Base-by-base conservation (phyloP, 2,113 vertebrate species). In the Centrocercus urophasianus region DNA sequence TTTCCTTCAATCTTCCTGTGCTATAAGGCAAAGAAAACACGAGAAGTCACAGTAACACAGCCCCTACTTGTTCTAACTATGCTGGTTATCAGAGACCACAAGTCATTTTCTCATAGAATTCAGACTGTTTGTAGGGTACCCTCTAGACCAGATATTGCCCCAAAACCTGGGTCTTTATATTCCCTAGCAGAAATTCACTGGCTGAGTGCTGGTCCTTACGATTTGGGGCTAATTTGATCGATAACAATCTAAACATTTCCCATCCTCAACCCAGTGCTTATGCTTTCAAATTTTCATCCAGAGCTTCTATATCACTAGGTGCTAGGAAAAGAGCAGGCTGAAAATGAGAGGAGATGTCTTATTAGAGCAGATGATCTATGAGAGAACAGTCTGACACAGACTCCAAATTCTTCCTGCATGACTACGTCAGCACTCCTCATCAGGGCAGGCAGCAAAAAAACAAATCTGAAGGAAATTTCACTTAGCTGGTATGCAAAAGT, bases 341-440 rank as follows among this genome's bases (percentile, higher is more conserved):
- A 60, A 21, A 80, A 83, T 21, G 38, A 88, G 71, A 91, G 86
- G 93, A 95, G 91, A 59, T 91, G 61, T 38, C 85, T 93, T 72
- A 85, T 93, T 89, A 93, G 42, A 85, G 60, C 14, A 88, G 66
- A 45, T 87, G 81, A 85, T 64, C 50, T 27, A 66, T 48, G 43
- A 95, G n/a, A 78, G 45, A 70, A 66, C 1, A 11, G 21, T 28
- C 67, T 81, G 63, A 92, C 89, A 75, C 14, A 24, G 77, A 27
- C n/a, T 77, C 30, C 86, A 86, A 45, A 81, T 89, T 75, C 81
- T 83, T 93, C 73, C 84, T 61, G 27, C 11, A 21, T 73, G 48
- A 85, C 52, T 85, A 45, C 34, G 59, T n/a, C 16, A 50, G 86
- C n/a, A 16, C 59, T 60, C 18, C 11, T 76, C 36, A 43, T 43